These are phyloP conservation scores for Notospermus geniculatus DNA, from an alignment of 1,140 invertebrate genomes.

Conservation along the genomic window DNA sequence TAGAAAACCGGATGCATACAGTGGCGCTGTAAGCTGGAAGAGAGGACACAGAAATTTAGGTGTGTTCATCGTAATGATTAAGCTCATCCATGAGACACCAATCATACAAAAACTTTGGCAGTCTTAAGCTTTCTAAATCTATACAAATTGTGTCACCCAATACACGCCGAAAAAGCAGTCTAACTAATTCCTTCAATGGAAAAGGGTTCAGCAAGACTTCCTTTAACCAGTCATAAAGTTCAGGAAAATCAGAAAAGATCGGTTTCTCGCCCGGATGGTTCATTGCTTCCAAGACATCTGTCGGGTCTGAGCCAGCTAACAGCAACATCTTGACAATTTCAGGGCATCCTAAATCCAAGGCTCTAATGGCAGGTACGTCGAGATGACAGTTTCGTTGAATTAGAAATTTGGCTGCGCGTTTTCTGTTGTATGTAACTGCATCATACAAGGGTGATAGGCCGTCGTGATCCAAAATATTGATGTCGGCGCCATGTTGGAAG, in stretches of 20 bases:
- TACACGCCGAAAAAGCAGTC: not conserved
- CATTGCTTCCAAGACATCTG: not conserved
- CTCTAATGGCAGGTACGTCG: slow-evolving; percentile 14
- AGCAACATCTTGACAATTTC: slow-evolving; percentile 20
- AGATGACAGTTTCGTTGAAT: slow-evolving; percentile 37
- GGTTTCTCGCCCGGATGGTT: not conserved
- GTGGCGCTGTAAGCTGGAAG: too few relatives aligned
- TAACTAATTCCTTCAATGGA: slow-evolving; percentile 1
- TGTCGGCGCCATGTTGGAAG: slow-evolving; percentile 32
- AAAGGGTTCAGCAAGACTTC: slow-evolving; percentile 3
- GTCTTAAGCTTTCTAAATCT: not conserved
- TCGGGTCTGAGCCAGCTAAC: slow-evolving; percentile 13
- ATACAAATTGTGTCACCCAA: not conserved
- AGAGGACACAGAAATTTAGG: too few relatives aligned
- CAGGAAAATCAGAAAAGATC: not conserved
- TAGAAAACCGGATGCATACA: too few relatives aligned
- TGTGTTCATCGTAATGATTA: not conserved
- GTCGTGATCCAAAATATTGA: slow-evolving; percentile 33
- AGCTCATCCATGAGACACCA: not conserved
- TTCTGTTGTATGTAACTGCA: slow-evolving; percentile 34
- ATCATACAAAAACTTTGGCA: not conserved
- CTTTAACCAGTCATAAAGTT: not conserved
- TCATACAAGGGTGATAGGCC: slow-evolving; percentile 37
- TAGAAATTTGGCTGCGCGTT: slow-evolving; percentile 34
- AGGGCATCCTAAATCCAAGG: slow-evolving; percentile 10